Evolutionary conservation across 2,888 invertebrate genomes (phyloP).

Genomic region (Flabesymbios commensalis): DNA sequence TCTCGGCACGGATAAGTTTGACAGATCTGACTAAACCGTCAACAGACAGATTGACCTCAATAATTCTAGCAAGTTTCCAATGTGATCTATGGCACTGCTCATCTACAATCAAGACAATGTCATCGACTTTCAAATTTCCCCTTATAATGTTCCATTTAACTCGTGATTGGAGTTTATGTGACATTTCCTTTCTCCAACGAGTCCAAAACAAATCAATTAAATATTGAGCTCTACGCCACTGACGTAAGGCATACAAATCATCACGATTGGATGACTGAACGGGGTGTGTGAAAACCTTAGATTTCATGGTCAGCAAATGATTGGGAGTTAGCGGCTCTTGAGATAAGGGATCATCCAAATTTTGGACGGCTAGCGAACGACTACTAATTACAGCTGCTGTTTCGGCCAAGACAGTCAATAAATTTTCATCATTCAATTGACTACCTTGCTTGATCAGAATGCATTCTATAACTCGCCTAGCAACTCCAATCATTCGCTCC

Average conservation of each 20-base stretch:
- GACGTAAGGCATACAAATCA: constrained; percentile 28
- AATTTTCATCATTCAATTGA: background rate
- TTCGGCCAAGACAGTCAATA: background rate
- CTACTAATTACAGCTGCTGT: background rate
- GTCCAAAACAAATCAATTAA: constrained; percentile 36
- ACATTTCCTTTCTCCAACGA: constrained; percentile 34
- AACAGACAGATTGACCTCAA: too few relatives aligned
- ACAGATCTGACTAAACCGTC: too few relatives aligned
- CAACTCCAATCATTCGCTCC: background rate
- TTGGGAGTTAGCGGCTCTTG: constrained; percentile 22
- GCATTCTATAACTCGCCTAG: background rate
- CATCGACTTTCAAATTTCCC: constrained; percentile 1
- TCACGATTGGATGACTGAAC: constrained; percentile 27
- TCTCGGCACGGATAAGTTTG: too few relatives aligned
- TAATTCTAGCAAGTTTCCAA: too few relatives aligned
- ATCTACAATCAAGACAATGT: constrained; percentile 13
- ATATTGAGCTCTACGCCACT: constrained; percentile 33
- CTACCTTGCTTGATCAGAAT: background rate
- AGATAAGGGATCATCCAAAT: background rate
- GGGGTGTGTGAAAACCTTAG: constrained; percentile 21
- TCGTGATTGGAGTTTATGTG: constrained; percentile 23
- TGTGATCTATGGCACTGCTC: too few relatives aligned
- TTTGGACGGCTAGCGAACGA: background rate
- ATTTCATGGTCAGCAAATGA: constrained; percentile 22
- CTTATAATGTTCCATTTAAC: constrained; percentile 23